Evolutionary conservation across 2,888 invertebrate species (phyloP).

Genomic region (Agrochola litura): DNA sequence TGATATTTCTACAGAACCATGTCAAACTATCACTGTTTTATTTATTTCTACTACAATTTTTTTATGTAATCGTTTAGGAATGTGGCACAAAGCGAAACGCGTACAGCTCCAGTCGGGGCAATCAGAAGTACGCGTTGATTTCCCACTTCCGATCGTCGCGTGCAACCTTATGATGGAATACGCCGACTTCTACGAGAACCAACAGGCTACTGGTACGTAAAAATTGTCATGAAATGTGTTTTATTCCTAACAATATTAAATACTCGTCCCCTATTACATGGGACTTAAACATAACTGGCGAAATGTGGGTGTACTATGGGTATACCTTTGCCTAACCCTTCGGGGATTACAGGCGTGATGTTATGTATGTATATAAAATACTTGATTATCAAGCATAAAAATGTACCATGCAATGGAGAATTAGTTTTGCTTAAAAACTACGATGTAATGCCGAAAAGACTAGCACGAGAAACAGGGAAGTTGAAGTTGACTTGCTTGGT

Average conservation of each 20-base stretch:
- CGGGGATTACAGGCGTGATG: too few relatives aligned
- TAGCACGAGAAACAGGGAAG: background rate
- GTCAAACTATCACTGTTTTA: too few relatives aligned
- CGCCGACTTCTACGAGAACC: constrained; percentile 99
- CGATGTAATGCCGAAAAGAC: background rate
- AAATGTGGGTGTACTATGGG: too few relatives aligned
- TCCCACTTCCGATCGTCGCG: constrained; percentile 98
- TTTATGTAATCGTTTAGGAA: constrained; percentile 83
- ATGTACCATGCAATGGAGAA: too few relatives aligned
- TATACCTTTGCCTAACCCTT: too few relatives aligned
- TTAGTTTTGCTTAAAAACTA: background rate
- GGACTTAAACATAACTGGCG: too few relatives aligned
- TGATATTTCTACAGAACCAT: too few relatives aligned
- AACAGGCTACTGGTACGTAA: constrained; percentile 94
- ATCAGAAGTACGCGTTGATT: constrained; percentile 98
- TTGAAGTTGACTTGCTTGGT: too few relatives aligned
- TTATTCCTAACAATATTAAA: background rate
- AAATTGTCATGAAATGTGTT: background rate
- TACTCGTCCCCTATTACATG: too few relatives aligned
- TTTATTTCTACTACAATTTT: too few relatives aligned
- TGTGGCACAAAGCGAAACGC: constrained; percentile 99
- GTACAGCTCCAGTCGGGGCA: constrained; percentile 97
- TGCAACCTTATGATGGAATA: constrained; percentile 99
- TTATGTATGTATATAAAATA: background rate
- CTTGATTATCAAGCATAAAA: too few relatives aligned